Conservation (phyloP, 1,140 invertebrate genomes). For the Tetranychus urticae region DNA sequence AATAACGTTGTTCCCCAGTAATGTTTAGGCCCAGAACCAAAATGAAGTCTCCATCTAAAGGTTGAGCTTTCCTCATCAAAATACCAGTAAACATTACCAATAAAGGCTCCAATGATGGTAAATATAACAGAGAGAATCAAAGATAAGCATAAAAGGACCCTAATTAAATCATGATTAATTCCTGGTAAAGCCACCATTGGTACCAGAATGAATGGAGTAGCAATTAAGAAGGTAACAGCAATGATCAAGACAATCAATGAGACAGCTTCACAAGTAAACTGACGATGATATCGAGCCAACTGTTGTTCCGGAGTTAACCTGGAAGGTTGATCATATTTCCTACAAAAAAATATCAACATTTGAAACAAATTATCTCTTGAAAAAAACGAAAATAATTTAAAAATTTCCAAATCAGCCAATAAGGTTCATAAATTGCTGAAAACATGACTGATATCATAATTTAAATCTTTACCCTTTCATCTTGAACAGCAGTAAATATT, state of each 20-base stretch:
- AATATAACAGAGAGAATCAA: not conserved
- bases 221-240: constrained; percentile 3
- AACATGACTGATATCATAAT: too few relatives aligned
- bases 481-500: too few relatives aligned
- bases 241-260: constrained; percentile 3
- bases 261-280: not conserved
- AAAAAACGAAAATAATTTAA: too few relatives aligned
- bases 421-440: too few relatives aligned
- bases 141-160: not conserved
- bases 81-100: constrained; percentile 9
- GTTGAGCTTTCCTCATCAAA: constrained; percentile 4
- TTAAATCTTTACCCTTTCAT: too few relatives aligned
- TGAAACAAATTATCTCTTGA: too few relatives aligned
- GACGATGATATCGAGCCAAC: not conserved
- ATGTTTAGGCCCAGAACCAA: constrained; percentile 7
- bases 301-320: not conserved
- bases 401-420: too few relatives aligned
- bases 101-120: constrained; percentile 2
- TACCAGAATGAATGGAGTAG: constrained; percentile 8
- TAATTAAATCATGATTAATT: constrained; percentile 3
- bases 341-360: too few relatives aligned
- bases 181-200: constrained; percentile 9
- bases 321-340: not conserved
- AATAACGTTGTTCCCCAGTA: constrained; percentile 4
- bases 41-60: constrained; percentile 3